Base-by-base conservation (phyloP, 2,888 invertebrate species). In the Dusona sp. region DNA sequence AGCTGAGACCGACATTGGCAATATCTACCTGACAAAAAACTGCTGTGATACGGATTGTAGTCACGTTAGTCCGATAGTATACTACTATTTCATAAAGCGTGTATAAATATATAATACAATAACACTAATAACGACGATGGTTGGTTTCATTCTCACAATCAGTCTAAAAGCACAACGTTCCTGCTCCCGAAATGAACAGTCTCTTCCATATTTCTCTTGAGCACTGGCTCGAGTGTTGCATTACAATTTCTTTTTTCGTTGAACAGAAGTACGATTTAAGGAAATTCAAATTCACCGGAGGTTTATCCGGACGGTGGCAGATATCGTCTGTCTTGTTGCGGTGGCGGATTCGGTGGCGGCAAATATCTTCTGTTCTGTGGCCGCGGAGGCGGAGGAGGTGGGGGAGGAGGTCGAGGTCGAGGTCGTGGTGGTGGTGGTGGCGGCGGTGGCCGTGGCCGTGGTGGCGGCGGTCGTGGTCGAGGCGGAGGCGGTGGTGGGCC, bases 41-140 rank as follows among this genome's bases (percentile, higher is more conserved):
- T 90, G 91, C 93, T 93, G 93, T 93, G 93, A 93, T 93, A 93
- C 91, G 87, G 88, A 91, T 90, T 92, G 90, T 92, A 93, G 93
- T 93, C 92, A 91, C 90, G 90, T 89, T 91, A 90, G 88, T 88
- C 88, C 36, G 51, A 81, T 81, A 84, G 77, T 77, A 25, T 57
- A 75, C 19, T 29, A 61, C 78, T 88, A 88, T 89, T 90, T 89
- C 90, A 90, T 92, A 90, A 87, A 90, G 90, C 91, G 78, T 90
- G 89, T 91, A 90, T 89, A 88, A 91, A 90, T 61, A 67, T 85
- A 85, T 36, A 68, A 83, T 82, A 79, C 33, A 54, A 70, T 75
- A 72, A 83, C 67, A 82, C 75, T 68, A 61, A 79, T 61, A 85
- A 57, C n/a, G 79, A 68, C 65, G 7, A 61, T 61, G 2, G 13